phyloP scores from a whole-genome alignment of 2,113 vertebrate genomes.

The Charina bottae region DNA sequence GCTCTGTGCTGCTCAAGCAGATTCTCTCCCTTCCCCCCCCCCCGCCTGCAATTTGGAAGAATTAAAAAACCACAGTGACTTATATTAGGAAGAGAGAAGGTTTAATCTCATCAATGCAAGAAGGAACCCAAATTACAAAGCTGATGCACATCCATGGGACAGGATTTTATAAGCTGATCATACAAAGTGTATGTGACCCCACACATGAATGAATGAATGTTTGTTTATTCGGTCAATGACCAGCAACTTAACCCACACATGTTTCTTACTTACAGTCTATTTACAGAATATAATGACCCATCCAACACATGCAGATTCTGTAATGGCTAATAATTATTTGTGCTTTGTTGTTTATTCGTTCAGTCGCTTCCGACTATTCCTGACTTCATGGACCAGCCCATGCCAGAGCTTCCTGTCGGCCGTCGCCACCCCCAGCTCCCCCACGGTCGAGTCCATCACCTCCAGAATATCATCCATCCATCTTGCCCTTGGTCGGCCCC shows the following conservation, averaged over 20 bases:
- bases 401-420: too few relatives aligned
- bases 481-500: too few relatives aligned
- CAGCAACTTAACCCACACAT: too few relatives aligned
- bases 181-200: background rate
- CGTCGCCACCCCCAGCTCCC: too few relatives aligned
- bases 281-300: background rate
- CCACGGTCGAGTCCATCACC: too few relatives aligned
- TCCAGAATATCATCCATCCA: too few relatives aligned
- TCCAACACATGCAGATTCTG: background rate
- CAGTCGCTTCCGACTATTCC: too few relatives aligned
- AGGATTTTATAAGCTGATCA: background rate
- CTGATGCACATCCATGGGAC: background rate
- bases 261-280: background rate
- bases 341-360: too few relatives aligned
- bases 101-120: background rate
- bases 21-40: background rate
- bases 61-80: background rate
- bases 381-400: too few relatives aligned
- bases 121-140: background rate
- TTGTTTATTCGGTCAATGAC: too few relatives aligned
- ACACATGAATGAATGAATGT: too few relatives aligned
- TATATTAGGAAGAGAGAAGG: too few relatives aligned
- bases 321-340: background rate
- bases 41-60: background rate
- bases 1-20: background rate